A percentile compares a stretch with the other conserved stretches of the same genome.
Evolutionary conservation across 2,888 invertebrate genomes (phyloP).

Genomic region (Plagodis pulveraria): DNA sequence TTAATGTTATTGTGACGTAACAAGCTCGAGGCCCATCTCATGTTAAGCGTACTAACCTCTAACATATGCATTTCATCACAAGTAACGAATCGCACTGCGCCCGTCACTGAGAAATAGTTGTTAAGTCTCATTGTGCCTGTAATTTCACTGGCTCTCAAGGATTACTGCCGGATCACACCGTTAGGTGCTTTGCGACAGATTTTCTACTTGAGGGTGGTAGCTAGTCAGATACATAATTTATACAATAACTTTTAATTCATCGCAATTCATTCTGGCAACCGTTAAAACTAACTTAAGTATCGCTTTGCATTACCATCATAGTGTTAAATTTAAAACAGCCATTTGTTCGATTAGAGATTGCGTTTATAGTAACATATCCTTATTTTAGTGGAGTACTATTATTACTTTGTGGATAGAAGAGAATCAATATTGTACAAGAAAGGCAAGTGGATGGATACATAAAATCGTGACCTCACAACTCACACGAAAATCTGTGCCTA

Average conservation of each 20-base stretch:
- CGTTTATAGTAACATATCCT: constrained; percentile 28
- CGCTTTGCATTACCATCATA: constrained; percentile 57
- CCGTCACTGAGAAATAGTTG: no score
- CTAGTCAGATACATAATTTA: no score
- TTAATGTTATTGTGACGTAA: no score
- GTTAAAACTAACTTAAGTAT: constrained; percentile 58
- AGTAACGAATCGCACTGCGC: no score
- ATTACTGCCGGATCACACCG: no score
- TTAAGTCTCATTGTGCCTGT: no score
- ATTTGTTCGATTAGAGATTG: constrained; percentile 40
- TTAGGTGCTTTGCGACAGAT: no score
- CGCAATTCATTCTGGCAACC: constrained; percentile 67
- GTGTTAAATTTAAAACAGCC: constrained; percentile 54
- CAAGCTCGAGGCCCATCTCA: no score
- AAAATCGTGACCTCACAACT: constrained; percentile 49
- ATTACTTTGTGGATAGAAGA: background rate
- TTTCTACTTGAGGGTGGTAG: no score
- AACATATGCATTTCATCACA: no score
- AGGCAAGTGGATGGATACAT: constrained; percentile 44
- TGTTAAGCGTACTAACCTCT: no score
- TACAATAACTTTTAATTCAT: constrained; percentile 72
- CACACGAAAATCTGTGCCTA: constrained; percentile 56
- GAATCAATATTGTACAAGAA: constrained; percentile 6
- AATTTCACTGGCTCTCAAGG: no score
- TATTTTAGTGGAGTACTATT: constrained; percentile 14